A percentile compares a stretch with the other conserved stretches of the same genome.
These are phyloP conservation scores for Hyposoter dolosus DNA, from an alignment of 2,888 invertebrate species.

Conservation along the genomic window DNA sequence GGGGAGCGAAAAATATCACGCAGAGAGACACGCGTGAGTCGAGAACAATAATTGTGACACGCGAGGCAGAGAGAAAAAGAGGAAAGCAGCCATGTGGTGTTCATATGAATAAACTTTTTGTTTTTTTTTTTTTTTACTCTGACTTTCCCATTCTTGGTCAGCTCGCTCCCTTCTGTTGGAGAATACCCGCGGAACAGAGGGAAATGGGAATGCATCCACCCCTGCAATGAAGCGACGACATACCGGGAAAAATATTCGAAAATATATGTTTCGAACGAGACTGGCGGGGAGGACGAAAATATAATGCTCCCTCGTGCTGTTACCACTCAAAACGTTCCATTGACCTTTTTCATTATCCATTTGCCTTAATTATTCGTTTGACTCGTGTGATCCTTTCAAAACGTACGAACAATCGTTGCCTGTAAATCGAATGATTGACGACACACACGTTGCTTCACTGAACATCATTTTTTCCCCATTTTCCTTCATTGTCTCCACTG, in stretches of 20 bases:
- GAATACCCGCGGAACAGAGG: slow-evolving; percentile 21
- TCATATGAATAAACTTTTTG: slow-evolving; percentile 47
- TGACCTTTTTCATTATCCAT: slow-evolving; percentile 15
- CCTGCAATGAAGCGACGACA: slow-evolving; percentile 64
- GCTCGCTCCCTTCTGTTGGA: neutral
- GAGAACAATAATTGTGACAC: slow-evolving; percentile 66
- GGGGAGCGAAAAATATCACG: slow-evolving; percentile 69
- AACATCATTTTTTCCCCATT: too few species aligned
- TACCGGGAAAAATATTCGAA: slow-evolving; percentile 10
- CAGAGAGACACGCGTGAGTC: slow-evolving; percentile 74
- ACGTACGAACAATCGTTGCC: neutral
- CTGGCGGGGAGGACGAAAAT: neutral
- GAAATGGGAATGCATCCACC: slow-evolving; percentile 74
- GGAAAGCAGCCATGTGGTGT: slow-evolving; percentile 76
- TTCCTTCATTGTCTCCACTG: too few species aligned
- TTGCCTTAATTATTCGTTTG: neutral
- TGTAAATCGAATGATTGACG: neutral
- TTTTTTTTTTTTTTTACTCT: slow-evolving; percentile 10
- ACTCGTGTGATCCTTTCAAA: neutral
- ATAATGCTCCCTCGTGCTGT: neutral
- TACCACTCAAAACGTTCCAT: neutral
- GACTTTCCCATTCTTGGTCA: slow-evolving; percentile 1
- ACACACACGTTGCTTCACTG: too few species aligned
- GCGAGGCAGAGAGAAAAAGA: slow-evolving; percentile 39
- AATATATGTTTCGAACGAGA: slow-evolving; percentile 1